Base-by-base conservation (phyloP, 2,888 invertebrate species). In the Zele albiditarsus region DNA sequence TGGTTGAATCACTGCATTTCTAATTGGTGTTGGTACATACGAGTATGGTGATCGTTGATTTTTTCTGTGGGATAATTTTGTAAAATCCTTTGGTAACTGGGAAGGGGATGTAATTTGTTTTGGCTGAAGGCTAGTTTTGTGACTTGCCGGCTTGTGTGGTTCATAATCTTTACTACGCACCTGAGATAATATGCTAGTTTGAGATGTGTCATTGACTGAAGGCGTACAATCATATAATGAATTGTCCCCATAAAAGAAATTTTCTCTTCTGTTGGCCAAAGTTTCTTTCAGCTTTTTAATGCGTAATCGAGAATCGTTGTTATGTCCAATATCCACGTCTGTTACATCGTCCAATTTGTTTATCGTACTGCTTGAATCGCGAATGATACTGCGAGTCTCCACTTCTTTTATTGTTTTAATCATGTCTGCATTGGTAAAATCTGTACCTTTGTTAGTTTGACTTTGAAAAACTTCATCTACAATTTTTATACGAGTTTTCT, bases 121-220 rank as follows among this genome's bases (percentile, higher is more conserved):
- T 5, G 83, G 84, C 67, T 86, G 83, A 0, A 86, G 73, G 70
- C 82, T 81, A 0, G 83, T 86, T 77, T 83, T 84, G 67, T 87
- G 87, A 77, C 84, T 86, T 20, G 86, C 87, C 8, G 87, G 87
- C 70, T 87, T 87, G 75, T 86, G 82, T 1, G 85, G 83, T 76
- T 85, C 80, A 70, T 84, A 87, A 69, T 82, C 80, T 71, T 79
- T 81, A 70, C 82, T 84, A 33, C 77, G 80, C 0, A 73, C 75
- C 53, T 82, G 57, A 12, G 62, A 73, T 10, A 83, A 33, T 60
- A 82, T 75, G 27, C 58, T 75, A 28, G 28, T 74, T 76, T 27
- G 79, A 78, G 20, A 66, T 23, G 12, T 53, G 66, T 16, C 72
- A 14, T 57, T 10, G 38, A 23, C 23, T 31, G 58, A 25, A 42